Base-by-base conservation (phyloP, 2,888 invertebrate genomes). In the Tachystola acroxantha region DNA sequence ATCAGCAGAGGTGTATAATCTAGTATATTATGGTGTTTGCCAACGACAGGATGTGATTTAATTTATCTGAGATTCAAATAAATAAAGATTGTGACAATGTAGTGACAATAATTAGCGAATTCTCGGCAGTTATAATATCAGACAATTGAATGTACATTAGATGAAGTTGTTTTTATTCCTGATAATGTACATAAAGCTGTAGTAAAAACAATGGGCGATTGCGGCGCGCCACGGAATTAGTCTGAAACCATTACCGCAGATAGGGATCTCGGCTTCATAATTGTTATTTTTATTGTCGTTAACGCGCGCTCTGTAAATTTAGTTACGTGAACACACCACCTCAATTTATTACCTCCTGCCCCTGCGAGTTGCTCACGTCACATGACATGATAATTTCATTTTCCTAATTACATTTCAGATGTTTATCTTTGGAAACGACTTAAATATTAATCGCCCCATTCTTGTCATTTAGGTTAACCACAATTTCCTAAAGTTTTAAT, bases 281-380 rank as follows among this genome's bases (percentile, higher is more conserved):
- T 67, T 64, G 65, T 73, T 69, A 73, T 75, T 67, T 66, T 64
- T 66, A 67, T 58, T 64, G 68, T 73, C 73, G 68, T 71, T 74
- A 74, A 67, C 74, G 68, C 62, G 53, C 58, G 53, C 58, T 52
- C 57, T 58, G 55, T 53, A 51, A 56, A 53, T 62, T 66, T 64
- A 57, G 59, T 69, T 68, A 72, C 64, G 45, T 46, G 70, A 29
- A 64, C 65, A 59, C 55, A 54, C 61, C 56, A 62, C 67, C 59
- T 61, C 59, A 52, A 63, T 72, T 70, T 70, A 70, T 64, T 64
- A 60, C 50, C 49, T 12, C 40, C 44, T 36, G 40, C 45, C 50
- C 46, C 44, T 51, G 54, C 61, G 57, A 53, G 62, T 65, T 65
- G 66, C 65, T 65, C 58, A 61, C 57, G 45, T 28, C 38, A 44